Conservation (phyloP, 2,113 vertebrate genomes). For the Conger conger region DNA sequence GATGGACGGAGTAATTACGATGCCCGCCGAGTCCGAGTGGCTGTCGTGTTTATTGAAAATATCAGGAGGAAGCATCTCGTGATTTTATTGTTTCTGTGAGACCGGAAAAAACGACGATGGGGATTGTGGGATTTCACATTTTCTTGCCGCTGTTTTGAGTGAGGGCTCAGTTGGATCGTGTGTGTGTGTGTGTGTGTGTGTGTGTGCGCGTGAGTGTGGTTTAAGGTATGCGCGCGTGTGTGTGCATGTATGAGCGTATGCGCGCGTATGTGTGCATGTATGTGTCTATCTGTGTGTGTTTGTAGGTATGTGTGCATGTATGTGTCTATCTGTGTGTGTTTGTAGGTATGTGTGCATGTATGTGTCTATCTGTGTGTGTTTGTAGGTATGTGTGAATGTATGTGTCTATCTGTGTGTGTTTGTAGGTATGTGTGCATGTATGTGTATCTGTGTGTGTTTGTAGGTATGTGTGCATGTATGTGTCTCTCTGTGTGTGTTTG, state of each 20-base stretch:
- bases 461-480: too few relatives aligned
- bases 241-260: constrained; percentile 10
- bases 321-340: too few relatives aligned
- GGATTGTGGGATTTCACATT: not conserved
- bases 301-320: too few relatives aligned
- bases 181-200: not conserved
- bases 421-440: too few relatives aligned
- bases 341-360: too few relatives aligned
- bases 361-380: too few relatives aligned
- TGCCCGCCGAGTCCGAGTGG: not conserved
- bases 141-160: too few relatives aligned
- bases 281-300: too few relatives aligned
- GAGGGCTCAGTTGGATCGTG: not conserved
- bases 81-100: not conserved
- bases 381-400: too few relatives aligned
- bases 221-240: constrained; percentile 10
- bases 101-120: not conserved
- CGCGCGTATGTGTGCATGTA: constrained; percentile 20
- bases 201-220: constrained; percentile 4
- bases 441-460: too few relatives aligned
- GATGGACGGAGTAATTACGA: not conserved
- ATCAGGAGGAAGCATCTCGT: not conserved
- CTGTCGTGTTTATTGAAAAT: not conserved
- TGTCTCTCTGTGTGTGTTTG: too few relatives aligned
- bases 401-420: too few relatives aligned